These are phyloP conservation scores for Hydrocynus forskahlii DNA, from an alignment of 2,797 vertebrate species.

Conservation along the genomic window DNA sequence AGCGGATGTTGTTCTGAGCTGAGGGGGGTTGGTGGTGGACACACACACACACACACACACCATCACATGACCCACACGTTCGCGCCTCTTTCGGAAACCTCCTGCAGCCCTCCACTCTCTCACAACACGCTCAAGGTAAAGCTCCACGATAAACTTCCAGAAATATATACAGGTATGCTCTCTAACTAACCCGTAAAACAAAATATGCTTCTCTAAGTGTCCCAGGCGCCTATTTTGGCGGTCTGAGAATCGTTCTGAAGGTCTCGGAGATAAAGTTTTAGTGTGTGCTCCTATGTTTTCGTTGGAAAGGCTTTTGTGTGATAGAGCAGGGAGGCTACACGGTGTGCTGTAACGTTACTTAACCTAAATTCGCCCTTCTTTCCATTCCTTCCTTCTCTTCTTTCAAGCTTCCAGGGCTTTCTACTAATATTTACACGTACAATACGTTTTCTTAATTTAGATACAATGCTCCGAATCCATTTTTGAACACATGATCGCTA, in stretches of 20 bases:
- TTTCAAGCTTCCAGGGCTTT: not conserved
- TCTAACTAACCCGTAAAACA: not conserved
- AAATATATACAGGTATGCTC: not conserved
- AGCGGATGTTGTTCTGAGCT: slow-evolving; percentile 76
- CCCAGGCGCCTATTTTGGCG: not conserved
- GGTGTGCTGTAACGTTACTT: not conserved
- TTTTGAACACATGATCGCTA: not conserved
- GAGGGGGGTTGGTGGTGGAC: slow-evolving; percentile 65
- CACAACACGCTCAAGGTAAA: slow-evolving; percentile 70
- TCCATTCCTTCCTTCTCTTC: too few species aligned
- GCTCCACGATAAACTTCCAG: slow-evolving; percentile 29
- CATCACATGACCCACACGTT: slow-evolving; percentile 83
- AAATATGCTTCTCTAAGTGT: not conserved
- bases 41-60: slow-evolving; percentile 48
- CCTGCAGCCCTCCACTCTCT: slow-evolving; percentile 68
- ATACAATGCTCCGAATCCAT: not conserved
- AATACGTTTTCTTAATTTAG: not conserved
- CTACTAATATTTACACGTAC: not conserved
- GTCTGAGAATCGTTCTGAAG: not conserved
- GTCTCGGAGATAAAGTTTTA: slow-evolving; percentile 18
- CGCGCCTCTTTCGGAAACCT: slow-evolving; percentile 90
- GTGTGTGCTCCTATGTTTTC: slow-evolving; percentile 34
- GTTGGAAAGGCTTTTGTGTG: slow-evolving; percentile 52
- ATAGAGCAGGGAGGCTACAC: slow-evolving; percentile 35
- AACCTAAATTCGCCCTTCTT: not conserved